Evolutionary conservation across 2,113 vertebrate genomes (phyloP).

Genomic region (Calypte anna): DNA sequence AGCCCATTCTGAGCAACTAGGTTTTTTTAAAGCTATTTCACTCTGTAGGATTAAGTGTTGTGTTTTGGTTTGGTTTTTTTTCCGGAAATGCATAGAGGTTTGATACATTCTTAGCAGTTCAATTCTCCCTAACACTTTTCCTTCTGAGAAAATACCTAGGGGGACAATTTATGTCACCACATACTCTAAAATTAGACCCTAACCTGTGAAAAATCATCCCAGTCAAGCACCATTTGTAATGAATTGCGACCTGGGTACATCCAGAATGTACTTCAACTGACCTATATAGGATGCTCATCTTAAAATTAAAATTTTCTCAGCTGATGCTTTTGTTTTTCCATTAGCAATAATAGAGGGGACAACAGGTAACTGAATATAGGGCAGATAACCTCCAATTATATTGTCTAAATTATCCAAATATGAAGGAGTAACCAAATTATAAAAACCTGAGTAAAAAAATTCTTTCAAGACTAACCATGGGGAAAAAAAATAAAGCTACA

Average conservation of each 20-base stretch:
- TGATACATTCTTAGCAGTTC: neutral
- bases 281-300: constrained; percentile 7
- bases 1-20: neutral
- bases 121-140: neutral
- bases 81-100: neutral
- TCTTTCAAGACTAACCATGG: neutral
- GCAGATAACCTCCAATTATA: neutral
- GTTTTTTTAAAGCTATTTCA: neutral
- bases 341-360: neutral
- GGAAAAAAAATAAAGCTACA: neutral
- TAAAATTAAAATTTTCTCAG: constrained; percentile 48
- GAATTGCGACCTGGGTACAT: neutral
- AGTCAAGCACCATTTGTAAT: neutral
- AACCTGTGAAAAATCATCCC: neutral
- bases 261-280: constrained; percentile 9
- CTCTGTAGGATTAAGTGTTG: neutral
- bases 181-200: constrained; percentile 32
- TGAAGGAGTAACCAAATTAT: neutral
- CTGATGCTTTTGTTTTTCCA: constrained; percentile 41
- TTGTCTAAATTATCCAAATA: neutral
- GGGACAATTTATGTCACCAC: neutral
- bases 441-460: neutral
- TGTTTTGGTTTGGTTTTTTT: too few relatives aligned
- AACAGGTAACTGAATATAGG: neutral
- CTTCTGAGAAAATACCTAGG: neutral